These are phyloP conservation scores for Danionella dracula DNA, from an alignment of 2,797 vertebrate species.

Conservation along the genomic window DNA sequence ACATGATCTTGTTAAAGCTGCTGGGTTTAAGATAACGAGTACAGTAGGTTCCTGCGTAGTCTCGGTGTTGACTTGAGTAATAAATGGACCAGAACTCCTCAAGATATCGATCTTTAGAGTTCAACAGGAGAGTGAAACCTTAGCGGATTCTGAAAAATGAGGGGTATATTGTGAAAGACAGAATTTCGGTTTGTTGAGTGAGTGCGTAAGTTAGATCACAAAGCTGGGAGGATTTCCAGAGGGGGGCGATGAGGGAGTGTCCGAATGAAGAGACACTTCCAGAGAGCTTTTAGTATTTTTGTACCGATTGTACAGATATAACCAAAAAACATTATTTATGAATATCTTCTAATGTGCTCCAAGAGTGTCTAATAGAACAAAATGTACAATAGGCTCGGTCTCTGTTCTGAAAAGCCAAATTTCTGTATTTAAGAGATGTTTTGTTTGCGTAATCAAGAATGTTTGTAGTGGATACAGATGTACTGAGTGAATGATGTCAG, in stretches of 20 bases:
- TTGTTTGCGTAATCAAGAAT: neutral
- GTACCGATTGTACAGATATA: constrained; percentile 66
- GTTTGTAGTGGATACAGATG: constrained; percentile 3
- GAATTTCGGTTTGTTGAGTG: too few relatives aligned
- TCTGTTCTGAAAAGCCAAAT: neutral
- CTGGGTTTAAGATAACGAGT: too few relatives aligned
- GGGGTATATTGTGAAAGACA: too few relatives aligned
- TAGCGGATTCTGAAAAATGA: too few relatives aligned
- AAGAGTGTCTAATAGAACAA: constrained; percentile 8
- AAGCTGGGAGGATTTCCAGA: too few relatives aligned
- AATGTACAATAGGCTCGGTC: neutral
- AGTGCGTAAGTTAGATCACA: too few relatives aligned
- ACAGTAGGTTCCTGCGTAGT: too few relatives aligned
- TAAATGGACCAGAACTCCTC: too few relatives aligned
- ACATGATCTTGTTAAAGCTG: too few relatives aligned
- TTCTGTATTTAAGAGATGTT: neutral
- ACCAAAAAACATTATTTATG: constrained; percentile 48
- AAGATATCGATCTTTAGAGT: too few relatives aligned
- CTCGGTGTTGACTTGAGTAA: too few relatives aligned
- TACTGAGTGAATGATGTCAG: neutral
- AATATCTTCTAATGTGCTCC: neutral
- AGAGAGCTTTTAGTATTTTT: constrained; percentile 61
- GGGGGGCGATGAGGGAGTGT: neutral
- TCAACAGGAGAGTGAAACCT: too few relatives aligned
- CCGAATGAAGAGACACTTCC: neutral